Conservation (phyloP, 1,140 invertebrate species). For the Orchesella cincta region DNA sequence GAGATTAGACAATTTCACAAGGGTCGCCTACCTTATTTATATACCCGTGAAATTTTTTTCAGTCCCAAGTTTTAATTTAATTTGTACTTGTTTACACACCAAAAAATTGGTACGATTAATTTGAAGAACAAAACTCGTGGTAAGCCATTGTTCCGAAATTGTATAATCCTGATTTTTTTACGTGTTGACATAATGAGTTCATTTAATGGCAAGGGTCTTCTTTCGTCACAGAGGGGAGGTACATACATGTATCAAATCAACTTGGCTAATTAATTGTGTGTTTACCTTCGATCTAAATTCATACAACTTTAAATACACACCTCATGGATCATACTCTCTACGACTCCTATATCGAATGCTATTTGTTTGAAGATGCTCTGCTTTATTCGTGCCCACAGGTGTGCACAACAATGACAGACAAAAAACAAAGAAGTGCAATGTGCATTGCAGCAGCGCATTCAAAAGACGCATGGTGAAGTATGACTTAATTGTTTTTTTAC, state of each 20-base stretch:
- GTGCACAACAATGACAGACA: background rate
- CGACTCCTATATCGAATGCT: too few species aligned
- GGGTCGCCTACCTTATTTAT: slow-evolving; percentile 6
- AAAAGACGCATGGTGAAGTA: background rate
- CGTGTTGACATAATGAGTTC: background rate
- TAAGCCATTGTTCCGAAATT: background rate
- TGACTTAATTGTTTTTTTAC: background rate
- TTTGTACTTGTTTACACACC: background rate
- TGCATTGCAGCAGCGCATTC: background rate
- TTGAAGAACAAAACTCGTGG: background rate
- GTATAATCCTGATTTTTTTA: background rate
- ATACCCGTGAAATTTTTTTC: slow-evolving; percentile 18
- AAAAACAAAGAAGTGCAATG: slow-evolving; percentile 18
- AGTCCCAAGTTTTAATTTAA: background rate
- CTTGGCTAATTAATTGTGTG: too few species aligned
- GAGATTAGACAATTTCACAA: background rate
- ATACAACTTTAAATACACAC: too few species aligned
- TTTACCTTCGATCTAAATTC: too few species aligned
- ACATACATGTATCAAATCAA: too few species aligned
- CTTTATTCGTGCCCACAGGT: background rate
- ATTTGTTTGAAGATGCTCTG: too few species aligned
- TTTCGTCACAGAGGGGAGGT: background rate
- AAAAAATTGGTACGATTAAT: background rate
- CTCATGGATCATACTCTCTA: too few species aligned
- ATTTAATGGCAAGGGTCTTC: background rate